phyloP scores from a whole-genome alignment of 2,888 invertebrate species.

The Smittia sp. region DNA sequence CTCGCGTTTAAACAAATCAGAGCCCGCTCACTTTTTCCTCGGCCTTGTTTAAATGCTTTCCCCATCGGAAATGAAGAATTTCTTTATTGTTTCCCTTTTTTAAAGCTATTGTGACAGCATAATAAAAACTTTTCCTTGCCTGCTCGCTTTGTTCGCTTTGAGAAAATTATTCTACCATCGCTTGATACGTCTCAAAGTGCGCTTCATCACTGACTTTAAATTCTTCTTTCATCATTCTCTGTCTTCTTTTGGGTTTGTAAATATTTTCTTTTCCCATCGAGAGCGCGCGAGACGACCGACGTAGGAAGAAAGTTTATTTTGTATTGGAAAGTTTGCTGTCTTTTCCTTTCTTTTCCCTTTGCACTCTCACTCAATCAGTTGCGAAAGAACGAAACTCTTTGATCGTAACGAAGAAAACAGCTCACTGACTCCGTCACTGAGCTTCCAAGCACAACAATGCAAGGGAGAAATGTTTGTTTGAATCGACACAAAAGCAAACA shows the following conservation, averaged over 20 bases:
- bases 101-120: background rate
- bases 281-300: background rate
- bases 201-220: background rate
- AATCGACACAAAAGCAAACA: conserved; percentile 22
- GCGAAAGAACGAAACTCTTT: no score
- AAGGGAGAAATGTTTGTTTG: conserved; percentile 15
- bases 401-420: no score
- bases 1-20: no score
- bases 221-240: conserved; percentile 11
- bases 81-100: conserved; percentile 31
- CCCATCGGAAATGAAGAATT: conserved; percentile 15
- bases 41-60: background rate
- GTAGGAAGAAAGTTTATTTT: background rate
- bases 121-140: background rate
- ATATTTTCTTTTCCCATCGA: background rate
- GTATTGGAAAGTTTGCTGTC: background rate
- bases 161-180: background rate
- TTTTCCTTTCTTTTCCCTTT: background rate
- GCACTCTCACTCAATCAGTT: no score
- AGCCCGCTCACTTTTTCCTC: background rate
- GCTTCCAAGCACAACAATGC: background rate
- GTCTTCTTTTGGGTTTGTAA: background rate
- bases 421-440: background rate
- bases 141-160: background rate
- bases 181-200: background rate